Base-by-base conservation (phyloP, 2,113 vertebrate species). In the Bungarus multicinctus region DNA sequence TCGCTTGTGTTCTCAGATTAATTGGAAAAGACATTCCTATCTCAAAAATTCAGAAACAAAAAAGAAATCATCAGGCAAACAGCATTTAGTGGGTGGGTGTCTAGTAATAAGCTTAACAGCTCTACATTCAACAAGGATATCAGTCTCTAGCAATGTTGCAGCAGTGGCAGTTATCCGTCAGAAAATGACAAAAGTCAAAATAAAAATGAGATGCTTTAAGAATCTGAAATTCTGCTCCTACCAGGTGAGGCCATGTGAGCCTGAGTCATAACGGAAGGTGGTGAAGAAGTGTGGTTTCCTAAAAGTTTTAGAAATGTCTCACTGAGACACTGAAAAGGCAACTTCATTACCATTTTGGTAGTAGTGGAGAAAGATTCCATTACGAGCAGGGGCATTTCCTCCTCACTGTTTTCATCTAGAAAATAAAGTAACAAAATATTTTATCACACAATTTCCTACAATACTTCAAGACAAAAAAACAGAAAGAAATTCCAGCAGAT, bases 261-360 rank as follows among this genome's bases (percentile, higher is more conserved):
- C 43, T 55, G 43, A 88, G 16, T 57, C 11, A 34, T 3, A 34
- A 22, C 39, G 18, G 34, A 86, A 86, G 27, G 25, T 60, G 90
- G 16, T 47, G 12, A 39, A 60, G 25, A 85, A 81, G 22, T 7
- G 18, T 64, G 23, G 85, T 11, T 8, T 54, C 34, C n/a, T 14
- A 23, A 87, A 25, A 25, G n/a, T 53, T 34, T 86, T 53, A 27
- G 89, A 52, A 50, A 47, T 81, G 52, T 0, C 43, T 89, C 81
- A 91, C 74, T 2, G 4, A 0, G 52, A 50, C 69, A 92, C 52
- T 45, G 7, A 92, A 94, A 94, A 87, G 10, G 22, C 30, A 53
- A 88, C 55, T 11, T 87, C 90, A 91, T 97, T 97, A 97, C 97
- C 96, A 94, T 94, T 93, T 94, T 89, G 58, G 94, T 93, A 0